phyloP scores from a whole-genome alignment of 2,797 vertebrate species.

The Pipistrellus pipistrellus region DNA sequence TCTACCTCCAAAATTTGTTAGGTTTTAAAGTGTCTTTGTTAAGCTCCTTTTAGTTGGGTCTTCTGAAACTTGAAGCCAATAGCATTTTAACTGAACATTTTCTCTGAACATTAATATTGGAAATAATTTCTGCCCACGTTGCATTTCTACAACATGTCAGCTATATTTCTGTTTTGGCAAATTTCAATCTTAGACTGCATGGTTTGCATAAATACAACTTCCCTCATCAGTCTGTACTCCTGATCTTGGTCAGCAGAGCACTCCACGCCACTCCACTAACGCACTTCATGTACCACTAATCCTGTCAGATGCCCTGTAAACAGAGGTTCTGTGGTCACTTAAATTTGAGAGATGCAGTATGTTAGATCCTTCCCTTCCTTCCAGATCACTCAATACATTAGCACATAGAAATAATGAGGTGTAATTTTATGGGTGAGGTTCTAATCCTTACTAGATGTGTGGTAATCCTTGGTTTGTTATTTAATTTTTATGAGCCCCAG shows the following conservation, averaged over 20 bases:
- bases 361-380: not conserved
- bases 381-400: not conserved
- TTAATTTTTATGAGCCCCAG: not conserved
- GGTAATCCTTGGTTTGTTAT: not conserved
- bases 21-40: not conserved
- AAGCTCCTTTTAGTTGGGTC: not conserved
- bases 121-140: slow-evolving; percentile 1
- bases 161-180: not conserved
- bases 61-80: not conserved
- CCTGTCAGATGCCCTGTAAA: not conserved
- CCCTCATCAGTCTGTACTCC: not conserved
- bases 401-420: not conserved
- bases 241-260: not conserved
- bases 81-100: not conserved
- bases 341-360: not conserved
- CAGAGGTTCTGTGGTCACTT: not conserved
- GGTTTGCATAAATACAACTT: not conserved
- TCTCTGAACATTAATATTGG: not conserved
- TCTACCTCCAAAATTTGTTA: not conserved
- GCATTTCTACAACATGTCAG: slow-evolving; percentile 3
- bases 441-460: not conserved
- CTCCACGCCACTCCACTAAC: not conserved
- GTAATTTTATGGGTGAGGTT: not conserved
- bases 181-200: not conserved
- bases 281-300: not conserved